Percentiles rank a stretch among this genome's conserved stretches.
These are phyloP conservation scores for Tetanocera ferruginea DNA, from an alignment of 2,888 invertebrate species.

Conservation along the genomic window DNA sequence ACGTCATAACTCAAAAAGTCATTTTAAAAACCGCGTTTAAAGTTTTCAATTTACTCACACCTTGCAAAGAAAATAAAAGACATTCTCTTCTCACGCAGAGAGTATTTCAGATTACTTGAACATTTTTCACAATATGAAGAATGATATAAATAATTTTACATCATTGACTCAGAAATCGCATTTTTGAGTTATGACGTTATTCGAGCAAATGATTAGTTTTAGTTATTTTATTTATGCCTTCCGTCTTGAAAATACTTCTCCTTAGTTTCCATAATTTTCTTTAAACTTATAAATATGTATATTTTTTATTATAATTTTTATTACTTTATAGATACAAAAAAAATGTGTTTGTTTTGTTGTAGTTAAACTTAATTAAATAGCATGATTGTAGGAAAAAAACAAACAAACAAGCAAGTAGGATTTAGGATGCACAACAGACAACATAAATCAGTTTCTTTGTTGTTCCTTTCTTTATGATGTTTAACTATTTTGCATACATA, in stretches of 20 bases:
- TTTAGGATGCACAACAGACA: not conserved
- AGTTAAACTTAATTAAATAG: slow-evolving; percentile 35
- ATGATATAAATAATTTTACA: too few relatives aligned
- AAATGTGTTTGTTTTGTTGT: slow-evolving; percentile 22
- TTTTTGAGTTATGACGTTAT: too few relatives aligned
- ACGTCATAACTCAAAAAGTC: too few relatives aligned
- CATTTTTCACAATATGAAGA: too few relatives aligned
- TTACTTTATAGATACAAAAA: slow-evolving; percentile 38
- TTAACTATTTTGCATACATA: slow-evolving; percentile 3
- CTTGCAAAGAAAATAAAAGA: too few relatives aligned
- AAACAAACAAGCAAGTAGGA: not conserved
- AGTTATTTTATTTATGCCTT: too few relatives aligned
- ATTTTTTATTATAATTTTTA: slow-evolving; percentile 20
- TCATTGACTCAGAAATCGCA: too few relatives aligned
- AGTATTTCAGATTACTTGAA: too few relatives aligned
- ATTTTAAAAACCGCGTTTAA: too few relatives aligned
- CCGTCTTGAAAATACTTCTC: not conserved
- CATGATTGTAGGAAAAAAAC: not conserved
- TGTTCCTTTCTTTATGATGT: not conserved
- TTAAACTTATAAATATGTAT: not conserved
- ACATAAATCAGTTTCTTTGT: not conserved
- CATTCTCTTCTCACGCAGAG: too few relatives aligned
- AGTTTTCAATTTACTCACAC: too few relatives aligned
- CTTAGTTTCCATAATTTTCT: not conserved
- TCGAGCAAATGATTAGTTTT: too few relatives aligned